Evolutionary conservation across 2,113 vertebrate species (phyloP).

Genomic region (Rutilus rutilus): DNA sequence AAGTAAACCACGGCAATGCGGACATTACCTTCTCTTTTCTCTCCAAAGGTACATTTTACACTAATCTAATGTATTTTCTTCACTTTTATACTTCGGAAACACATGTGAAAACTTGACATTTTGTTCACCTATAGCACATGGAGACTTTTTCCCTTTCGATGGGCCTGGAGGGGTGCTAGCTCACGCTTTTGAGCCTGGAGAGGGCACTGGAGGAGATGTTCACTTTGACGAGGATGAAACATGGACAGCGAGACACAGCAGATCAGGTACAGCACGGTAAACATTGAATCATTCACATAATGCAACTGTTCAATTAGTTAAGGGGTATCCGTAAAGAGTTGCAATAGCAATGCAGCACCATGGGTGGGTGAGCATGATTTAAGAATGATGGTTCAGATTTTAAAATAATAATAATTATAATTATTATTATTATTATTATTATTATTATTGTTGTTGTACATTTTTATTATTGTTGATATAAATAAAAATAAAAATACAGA

Average conservation of each 20-base stretch:
- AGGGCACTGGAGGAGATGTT: constrained; percentile 65
- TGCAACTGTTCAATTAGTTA: not conserved
- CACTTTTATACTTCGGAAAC: not conserved
- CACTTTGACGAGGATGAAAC: constrained; percentile 74
- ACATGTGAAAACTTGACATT: not conserved
- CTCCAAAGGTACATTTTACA: constrained; percentile 55
- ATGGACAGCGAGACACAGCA: constrained; percentile 52
- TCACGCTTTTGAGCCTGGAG: constrained; percentile 65
- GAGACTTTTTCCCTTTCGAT: constrained; percentile 70
- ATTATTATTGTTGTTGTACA: too few species aligned
- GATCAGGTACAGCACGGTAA: constrained; percentile 55
- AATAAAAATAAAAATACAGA: too few species aligned
- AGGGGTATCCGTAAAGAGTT: not conserved
- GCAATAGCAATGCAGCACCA: not conserved
- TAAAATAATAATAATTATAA: too few species aligned
- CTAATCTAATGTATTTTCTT: not conserved
- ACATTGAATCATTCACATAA: not conserved
- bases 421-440: too few species aligned
- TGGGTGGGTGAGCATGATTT: not conserved
- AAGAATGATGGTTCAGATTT: not conserved
- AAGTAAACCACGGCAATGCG: constrained; percentile 59
- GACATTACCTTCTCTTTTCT: constrained; percentile 65
- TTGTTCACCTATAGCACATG: constrained; percentile 55
- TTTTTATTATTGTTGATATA: too few species aligned
- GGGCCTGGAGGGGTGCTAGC: constrained; percentile 63